Evolutionary conservation across 1,140 invertebrate species (phyloP).

Genomic region (Leptopilina clavipes): DNA sequence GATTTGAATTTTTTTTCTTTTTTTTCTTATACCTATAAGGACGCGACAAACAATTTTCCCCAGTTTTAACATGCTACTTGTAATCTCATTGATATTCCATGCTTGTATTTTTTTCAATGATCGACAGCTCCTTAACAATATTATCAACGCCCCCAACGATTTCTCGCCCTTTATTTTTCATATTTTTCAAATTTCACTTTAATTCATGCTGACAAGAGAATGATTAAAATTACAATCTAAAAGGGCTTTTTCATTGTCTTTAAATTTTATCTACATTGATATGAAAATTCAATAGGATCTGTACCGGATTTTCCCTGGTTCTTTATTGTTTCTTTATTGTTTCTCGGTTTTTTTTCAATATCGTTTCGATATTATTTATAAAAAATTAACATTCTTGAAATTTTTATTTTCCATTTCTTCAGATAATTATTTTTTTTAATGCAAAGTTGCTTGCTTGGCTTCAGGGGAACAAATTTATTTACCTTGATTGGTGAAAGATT

Average conservation of each 20-base stretch:
- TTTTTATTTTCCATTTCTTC: no score
- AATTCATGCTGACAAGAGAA: neutral
- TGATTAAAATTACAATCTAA: slow-evolving; percentile 6
- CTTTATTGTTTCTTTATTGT: no score
- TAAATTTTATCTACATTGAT: neutral
- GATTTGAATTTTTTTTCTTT: slow-evolving; percentile 14
- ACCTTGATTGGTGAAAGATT: neutral
- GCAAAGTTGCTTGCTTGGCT: neutral
- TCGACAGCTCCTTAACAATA: slow-evolving; percentile 25
- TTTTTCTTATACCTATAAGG: neutral
- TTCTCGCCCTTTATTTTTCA: neutral
- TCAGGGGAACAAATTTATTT: neutral
- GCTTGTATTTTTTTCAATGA: neutral
- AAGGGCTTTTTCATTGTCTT: neutral
- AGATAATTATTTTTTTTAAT: no score
- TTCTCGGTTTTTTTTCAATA: no score
- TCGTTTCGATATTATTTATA: no score
- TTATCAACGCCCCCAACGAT: slow-evolving; percentile 11
- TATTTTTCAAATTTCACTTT: neutral
- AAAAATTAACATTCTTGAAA: no score
- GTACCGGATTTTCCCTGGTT: no score
- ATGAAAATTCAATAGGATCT: no score
- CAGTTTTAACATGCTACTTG: slow-evolving; percentile 6
- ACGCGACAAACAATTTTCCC: slow-evolving; percentile 9
- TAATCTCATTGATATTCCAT: slow-evolving; percentile 29